Evolutionary conservation across 2,797 vertebrate species (phyloP).

Genomic region (Acrossocheilus fasciatus): DNA sequence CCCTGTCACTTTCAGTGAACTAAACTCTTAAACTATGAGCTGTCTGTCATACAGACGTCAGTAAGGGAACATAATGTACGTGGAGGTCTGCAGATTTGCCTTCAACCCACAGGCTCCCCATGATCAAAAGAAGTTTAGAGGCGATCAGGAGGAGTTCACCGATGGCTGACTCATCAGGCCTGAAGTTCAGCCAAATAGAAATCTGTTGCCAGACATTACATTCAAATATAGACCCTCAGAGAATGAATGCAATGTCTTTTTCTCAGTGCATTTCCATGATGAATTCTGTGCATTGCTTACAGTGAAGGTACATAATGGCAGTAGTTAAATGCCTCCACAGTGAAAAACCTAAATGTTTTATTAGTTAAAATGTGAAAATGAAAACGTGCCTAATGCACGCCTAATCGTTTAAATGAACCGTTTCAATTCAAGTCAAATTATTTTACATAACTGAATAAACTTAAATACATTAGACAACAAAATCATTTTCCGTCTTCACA

Average conservation of each 20-base stretch:
- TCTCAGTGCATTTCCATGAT: neutral
- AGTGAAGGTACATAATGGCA: neutral
- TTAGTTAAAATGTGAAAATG: neutral
- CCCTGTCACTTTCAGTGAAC: slow-evolving; percentile 7
- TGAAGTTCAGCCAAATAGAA: slow-evolving; percentile 36
- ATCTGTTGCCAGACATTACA: slow-evolving; percentile 10
- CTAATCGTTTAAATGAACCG: neutral
- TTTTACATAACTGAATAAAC: neutral
- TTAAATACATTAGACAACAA: neutral
- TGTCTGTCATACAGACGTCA: slow-evolving; percentile 34
- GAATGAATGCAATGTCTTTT: slow-evolving; percentile 8
- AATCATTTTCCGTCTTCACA: neutral
- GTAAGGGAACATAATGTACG: slow-evolving; percentile 27
- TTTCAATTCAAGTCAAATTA: neutral
- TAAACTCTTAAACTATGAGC: slow-evolving; percentile 23
- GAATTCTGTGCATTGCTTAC: neutral
- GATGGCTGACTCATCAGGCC: slow-evolving; percentile 7
- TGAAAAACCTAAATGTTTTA: neutral
- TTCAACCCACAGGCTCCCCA: slow-evolving; percentile 26
- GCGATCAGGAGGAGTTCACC: slow-evolving; percentile 22
- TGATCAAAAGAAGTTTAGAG: slow-evolving; percentile 11
- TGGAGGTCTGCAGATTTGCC: slow-evolving; percentile 19
- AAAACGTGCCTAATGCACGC: neutral
- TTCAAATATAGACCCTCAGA: slow-evolving; percentile 24
- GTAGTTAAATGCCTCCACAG: neutral